Base-by-base conservation (phyloP, 1,140 invertebrate genomes). In the Batillaria attramentaria region DNA sequence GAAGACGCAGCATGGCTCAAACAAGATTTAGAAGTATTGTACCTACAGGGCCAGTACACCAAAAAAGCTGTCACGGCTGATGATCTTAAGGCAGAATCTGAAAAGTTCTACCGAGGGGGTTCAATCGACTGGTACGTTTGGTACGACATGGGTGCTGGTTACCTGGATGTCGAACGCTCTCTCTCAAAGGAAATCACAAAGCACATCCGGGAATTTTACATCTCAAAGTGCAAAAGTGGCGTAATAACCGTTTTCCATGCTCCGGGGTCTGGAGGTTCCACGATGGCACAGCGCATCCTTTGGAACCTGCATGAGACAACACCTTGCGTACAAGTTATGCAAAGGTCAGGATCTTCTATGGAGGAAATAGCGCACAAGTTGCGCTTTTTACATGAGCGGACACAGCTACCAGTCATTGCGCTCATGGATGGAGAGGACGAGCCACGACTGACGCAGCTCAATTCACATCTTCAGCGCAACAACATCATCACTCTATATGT, bases 341-440 rank as follows among this genome's bases (percentile, higher is more conserved):
- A 73, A 3, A 43, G 62, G 10, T 60, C 73, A 24, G 73, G 70
- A 8, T 69, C 75, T 24, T 42, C 72, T n/a, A 31, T 83, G 43
- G 76, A 81, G 31, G 68, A 79, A 8, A 18, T 82, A 10, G 70
- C 68, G 24, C 43, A 78, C n/a, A 69, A 69, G 43, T 37, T 84
- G 10, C 41, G 72, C 33, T 80, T 77, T 35, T 69, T 84, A 13
- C 54, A 73, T 74, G 76, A 83, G 18, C 76, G 69, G 31, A 83
- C 83, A 24, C 66, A 75, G 13, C 50, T 78, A 60, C 79, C 83
- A 2, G 79, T 84, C 1, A 35, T 84, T 62, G 35, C 82, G 4
- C 72, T 86, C 1, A 62, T 86, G 41, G 85, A 86, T 43, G 83
- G 83, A 6, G 85, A 84, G 65, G 85, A 84, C 18, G 85, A 84